Evolutionary conservation across 2,888 invertebrate genomes (phyloP), one percentile per base, ranked within the genome.

Genomic region (Melieria picta): DNA sequence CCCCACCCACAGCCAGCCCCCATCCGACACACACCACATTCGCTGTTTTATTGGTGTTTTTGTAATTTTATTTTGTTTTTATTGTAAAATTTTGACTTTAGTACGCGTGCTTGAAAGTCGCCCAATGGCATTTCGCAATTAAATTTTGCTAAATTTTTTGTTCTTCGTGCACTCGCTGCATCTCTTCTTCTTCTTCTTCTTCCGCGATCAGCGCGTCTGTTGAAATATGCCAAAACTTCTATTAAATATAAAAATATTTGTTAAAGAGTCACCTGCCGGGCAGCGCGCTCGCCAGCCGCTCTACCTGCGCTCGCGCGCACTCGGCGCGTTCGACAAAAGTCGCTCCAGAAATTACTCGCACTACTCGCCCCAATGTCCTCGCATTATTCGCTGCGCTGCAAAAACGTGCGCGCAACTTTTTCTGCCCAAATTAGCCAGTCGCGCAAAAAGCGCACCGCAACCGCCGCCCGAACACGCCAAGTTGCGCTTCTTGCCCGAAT

Each of bases 341-440:
- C 60, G 60, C 50, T 50, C 62, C 56, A 55, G 74, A 74, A 75
- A 74, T 73, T 74, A 75, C 72, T 72, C 72, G 70, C 75, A 30
- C 2, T 30, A 76, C 78, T 75, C 74, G 77, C 77, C 77, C 75
- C 75, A 72, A 74, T 69, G 76, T 76, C 76, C 75, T 76, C 77
- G 72, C 77, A 48, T 61, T 52, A 60, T 61, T 67, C 13, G 61
- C 52, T 52, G 5, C 45, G 52, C 62, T 56, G 42, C 56, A 69
- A 62, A 63, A 62, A 69, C 69, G 56, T 55, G 62, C 62, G 62
- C 55, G 67, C 62, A 52, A 55, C 69, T 69, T 69, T 69, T 61
- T 62, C 62, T n/a, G 55, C 16, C 5, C 55, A n/a, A 61, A 45
- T 68, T 68, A 61, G 55, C 45, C 45, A 60, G 13, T 50, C 60